phyloP scores from a whole-genome alignment of 1,140 invertebrate genomes.

The Hirudo medicinalis region DNA sequence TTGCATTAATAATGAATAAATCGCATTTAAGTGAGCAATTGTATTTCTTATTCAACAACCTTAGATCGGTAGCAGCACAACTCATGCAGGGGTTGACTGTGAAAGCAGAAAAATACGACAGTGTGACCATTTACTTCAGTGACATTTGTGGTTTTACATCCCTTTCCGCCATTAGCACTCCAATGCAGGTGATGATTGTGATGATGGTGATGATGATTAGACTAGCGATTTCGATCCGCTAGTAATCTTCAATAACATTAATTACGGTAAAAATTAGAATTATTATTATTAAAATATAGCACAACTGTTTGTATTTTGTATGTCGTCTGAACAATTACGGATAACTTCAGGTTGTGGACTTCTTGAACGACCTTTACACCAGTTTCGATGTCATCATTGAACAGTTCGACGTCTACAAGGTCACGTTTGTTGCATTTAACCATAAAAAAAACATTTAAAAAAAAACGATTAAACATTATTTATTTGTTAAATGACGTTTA shows the following conservation, averaged over 20 bases:
- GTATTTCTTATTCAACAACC: no score
- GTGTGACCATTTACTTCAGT: slow-evolving; percentile 59
- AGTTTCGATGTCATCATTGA: slow-evolving; percentile 91
- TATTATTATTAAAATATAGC: neutral
- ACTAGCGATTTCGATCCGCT: no score
- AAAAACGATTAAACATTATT: no score
- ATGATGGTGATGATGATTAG: no score
- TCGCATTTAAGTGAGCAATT: no score
- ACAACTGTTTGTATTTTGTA: no score
- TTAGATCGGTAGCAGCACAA: slow-evolving; percentile 67
- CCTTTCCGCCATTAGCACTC: slow-evolving; percentile 64
- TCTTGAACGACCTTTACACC: slow-evolving; percentile 89
- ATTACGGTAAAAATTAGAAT: no score
- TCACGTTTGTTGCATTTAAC: slow-evolving; percentile 36
- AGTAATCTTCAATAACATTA: no score
- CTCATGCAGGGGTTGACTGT: slow-evolving; percentile 76
- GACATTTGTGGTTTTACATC: slow-evolving; percentile 64
- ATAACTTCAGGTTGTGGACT: slow-evolving; percentile 89
- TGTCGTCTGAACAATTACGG: no score
- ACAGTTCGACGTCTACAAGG: slow-evolving; percentile 95
- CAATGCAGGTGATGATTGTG: slow-evolving; percentile 33
- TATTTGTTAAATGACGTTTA: no score
- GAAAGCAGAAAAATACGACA: slow-evolving; percentile 37
- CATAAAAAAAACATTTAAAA: no score
- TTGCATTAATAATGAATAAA: no score